phyloP scores from a whole-genome alignment of 2,797 vertebrate species.

The Falco novaeseelandiae region DNA sequence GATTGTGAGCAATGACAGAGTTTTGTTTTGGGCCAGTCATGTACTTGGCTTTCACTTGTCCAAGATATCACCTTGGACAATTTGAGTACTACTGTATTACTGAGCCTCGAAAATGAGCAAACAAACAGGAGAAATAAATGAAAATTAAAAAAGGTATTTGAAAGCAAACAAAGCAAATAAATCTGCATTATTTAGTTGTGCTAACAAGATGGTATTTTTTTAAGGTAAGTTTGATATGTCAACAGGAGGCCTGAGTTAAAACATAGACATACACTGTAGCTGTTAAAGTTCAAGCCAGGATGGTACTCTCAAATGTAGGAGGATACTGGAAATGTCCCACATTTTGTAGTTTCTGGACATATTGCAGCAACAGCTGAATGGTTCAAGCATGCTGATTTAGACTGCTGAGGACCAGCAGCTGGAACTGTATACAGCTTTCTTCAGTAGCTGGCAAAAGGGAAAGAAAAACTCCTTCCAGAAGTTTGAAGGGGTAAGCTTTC shows the following conservation, averaged over 20 bases:
- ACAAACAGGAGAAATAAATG: neutral
- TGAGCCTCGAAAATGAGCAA: neutral
- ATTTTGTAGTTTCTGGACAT: conserved; percentile 13
- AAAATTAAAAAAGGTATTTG: neutral
- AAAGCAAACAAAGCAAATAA: neutral
- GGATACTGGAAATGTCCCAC: neutral
- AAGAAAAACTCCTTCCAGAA: neutral
- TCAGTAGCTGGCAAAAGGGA: neutral
- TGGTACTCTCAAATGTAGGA: neutral
- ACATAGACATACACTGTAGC: neutral
- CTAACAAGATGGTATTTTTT: neutral
- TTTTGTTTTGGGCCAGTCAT: neutral
- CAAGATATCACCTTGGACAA: neutral
- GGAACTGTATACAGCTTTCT: neutral
- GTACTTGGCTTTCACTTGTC: neutral
- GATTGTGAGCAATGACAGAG: neutral
- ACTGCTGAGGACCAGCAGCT: neutral
- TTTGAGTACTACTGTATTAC: neutral
- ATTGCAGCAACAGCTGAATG: conserved; percentile 48
- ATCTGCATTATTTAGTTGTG: neutral
- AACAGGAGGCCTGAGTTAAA: neutral
- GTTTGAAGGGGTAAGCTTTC: neutral
- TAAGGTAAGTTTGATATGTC: neutral
- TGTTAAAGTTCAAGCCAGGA: neutral
- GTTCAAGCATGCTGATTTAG: conserved; percentile 17